These are phyloP conservation scores for Saccostrea echinata DNA, from an alignment of 1,140 invertebrate species.

Conservation along the genomic window DNA sequence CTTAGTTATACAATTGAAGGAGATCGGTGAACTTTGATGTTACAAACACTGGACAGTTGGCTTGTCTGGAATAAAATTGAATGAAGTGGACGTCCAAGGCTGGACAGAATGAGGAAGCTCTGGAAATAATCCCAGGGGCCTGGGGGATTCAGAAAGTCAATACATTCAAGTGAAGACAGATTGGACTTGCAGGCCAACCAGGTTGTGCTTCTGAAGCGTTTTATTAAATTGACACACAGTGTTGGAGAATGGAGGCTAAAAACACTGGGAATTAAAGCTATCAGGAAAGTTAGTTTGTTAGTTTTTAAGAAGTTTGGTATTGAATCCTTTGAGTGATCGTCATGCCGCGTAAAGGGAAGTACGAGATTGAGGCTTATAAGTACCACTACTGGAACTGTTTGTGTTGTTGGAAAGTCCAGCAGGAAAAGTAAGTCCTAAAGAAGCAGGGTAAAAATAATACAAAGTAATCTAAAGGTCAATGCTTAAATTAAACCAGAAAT, in stretches of 20 bases:
- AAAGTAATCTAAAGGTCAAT: too few species aligned
- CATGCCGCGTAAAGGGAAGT: constrained; percentile 48
- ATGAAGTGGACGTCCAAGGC: background rate
- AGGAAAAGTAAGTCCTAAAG: constrained; percentile 55
- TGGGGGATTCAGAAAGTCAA: background rate
- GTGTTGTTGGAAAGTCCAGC: constrained; percentile 61
- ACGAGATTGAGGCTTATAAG: constrained; percentile 62
- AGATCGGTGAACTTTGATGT: background rate
- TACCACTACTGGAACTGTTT: constrained; percentile 44
- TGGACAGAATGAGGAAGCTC: background rate
- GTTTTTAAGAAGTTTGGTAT: background rate
- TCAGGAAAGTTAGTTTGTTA: background rate
- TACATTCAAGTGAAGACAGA: background rate
- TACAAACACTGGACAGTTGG: background rate
- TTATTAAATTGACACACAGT: background rate
- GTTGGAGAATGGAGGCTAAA: background rate
- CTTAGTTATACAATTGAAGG: background rate
- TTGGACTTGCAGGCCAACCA: background rate
- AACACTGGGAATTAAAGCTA: background rate
- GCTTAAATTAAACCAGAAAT: too few species aligned
- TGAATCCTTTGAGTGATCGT: background rate
- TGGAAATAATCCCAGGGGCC: background rate
- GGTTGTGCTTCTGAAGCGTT: background rate
- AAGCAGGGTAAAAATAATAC: too few species aligned
- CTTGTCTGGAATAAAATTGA: background rate